Evolutionary conservation across 1,140 invertebrate species (phyloP), one percentile per base, ranked within the genome.

Genomic region (Calliphora vicina): DNA sequence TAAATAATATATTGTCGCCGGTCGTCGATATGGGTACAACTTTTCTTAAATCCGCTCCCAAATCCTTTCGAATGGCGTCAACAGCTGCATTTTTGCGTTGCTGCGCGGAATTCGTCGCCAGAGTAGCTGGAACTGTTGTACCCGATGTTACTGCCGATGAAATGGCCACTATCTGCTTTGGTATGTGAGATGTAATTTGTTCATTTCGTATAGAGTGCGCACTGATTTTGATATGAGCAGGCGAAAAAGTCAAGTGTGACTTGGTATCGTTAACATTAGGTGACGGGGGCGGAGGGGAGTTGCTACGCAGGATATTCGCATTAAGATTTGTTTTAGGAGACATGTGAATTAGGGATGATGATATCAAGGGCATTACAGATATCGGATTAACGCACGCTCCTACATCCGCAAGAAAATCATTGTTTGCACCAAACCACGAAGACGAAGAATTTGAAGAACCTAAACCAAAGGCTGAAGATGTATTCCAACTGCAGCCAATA

Each of bases 371-470:
- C 91, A 94, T 94, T 6, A 94, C 93, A 29, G 95, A 95, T 86
- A 95, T 96, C 1, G 95, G 95, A 91, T 96, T 96, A 2, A 97
- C 95, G 93, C 94, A 93, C 3, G 95, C 93, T 1, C 93, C 93
- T 84, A 96, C 94, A 27, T 94, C 94, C 1, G 94, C 94, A 86
- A 93, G 94, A 84, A 96, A 93, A 88, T 96, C 95, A 83, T 95
- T 90, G 25, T 23, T 45, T 10, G 74, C 74, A 0, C 74, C 74
- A 42, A 78, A 45, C 74, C 74, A 78, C 9, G 74, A 78, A 88
- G 93, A 94, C 84, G 94, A 94, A 35, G 93, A 94, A 67, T 92
- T 91, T 82, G 91, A 93, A 45, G 93, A 93, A 84, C 92, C 93
- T 80, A 0, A 81, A 74, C 78, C 78, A 80, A 57, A 61, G 17